These are phyloP conservation scores for Amniataba percoides DNA, from an alignment of 2,797 vertebrate genomes.

Conservation along the genomic window DNA sequence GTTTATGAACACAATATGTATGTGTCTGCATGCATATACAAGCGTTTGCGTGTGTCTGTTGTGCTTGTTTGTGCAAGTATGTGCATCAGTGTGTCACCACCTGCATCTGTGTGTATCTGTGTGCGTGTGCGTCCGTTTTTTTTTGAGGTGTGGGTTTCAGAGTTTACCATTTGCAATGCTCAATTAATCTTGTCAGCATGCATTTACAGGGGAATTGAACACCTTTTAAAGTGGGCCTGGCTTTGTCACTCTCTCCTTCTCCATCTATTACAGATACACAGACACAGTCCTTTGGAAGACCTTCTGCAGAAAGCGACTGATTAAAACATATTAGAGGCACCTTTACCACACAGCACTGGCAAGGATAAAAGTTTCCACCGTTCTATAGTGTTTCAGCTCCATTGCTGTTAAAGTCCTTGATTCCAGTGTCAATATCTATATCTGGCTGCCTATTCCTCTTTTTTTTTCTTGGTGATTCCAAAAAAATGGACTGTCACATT, in stretches of 20 bases:
- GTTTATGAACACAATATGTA: constrained; percentile 50
- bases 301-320: constrained; percentile 57
- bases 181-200: constrained; percentile 90
- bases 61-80: constrained; percentile 25
- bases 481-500: constrained; percentile 9
- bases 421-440: constrained; percentile 36
- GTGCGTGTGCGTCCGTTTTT: constrained; percentile 45
- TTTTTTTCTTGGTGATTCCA: constrained; percentile 12
- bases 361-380: constrained; percentile 48
- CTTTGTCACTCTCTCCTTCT: constrained; percentile 76
- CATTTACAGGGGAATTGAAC: constrained; percentile 84
- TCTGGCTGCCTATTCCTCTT: not conserved
- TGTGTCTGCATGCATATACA: constrained; percentile 35
- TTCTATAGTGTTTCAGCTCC: constrained; percentile 33
- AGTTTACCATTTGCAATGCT: constrained; percentile 87
- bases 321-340: constrained; percentile 67
- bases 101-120: constrained; percentile 37
- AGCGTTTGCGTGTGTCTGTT: constrained; percentile 36
- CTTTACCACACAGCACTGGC: constrained; percentile 40
- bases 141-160: constrained; percentile 77
- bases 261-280: constrained; percentile 74
- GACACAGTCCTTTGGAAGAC: constrained; percentile 69
- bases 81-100: constrained; percentile 44
- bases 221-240: constrained; percentile 80
- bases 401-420: constrained; percentile 23